Percentiles rank a stretch among this genome's conserved stretches.
Evolutionary conservation across 1,140 invertebrate species (phyloP).

Genomic region (Glomeris maerens): DNA sequence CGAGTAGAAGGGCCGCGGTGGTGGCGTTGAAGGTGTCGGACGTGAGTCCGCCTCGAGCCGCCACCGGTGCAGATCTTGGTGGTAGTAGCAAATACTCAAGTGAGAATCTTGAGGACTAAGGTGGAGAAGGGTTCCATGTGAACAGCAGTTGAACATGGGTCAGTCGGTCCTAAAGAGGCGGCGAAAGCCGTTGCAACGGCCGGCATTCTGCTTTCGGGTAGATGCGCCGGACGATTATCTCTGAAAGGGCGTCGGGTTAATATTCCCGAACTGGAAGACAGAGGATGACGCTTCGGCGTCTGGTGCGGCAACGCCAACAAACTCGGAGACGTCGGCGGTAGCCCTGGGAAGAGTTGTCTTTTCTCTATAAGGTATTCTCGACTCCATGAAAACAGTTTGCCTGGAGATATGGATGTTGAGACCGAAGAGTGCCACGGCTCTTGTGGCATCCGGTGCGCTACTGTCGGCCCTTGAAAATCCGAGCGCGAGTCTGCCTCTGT

Average conservation of each 20-base stretch:
- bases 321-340: slow-evolving; percentile 27
- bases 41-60: slow-evolving; percentile 25
- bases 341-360: slow-evolving; percentile 33
- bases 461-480: slow-evolving; percentile 33
- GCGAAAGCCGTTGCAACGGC: slow-evolving; percentile 21
- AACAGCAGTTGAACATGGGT: slow-evolving; percentile 32
- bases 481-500: slow-evolving; percentile 29
- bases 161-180: slow-evolving; percentile 27
- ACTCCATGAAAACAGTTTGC: slow-evolving; percentile 30
- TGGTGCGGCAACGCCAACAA: slow-evolving; percentile 33
- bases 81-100: slow-evolving; percentile 36
- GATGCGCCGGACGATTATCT: background rate
- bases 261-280: slow-evolving; percentile 34
- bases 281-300: slow-evolving; percentile 19
- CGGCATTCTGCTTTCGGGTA: background rate
- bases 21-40: slow-evolving; percentile 30
- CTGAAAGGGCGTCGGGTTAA: slow-evolving; percentile 39
- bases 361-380: slow-evolving; percentile 27
- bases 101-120: slow-evolving; percentile 32
- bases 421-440: slow-evolving; percentile 31
- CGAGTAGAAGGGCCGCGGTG: slow-evolving; percentile 34
- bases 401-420: slow-evolving; percentile 30
- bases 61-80: slow-evolving; percentile 31
- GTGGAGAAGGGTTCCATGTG: slow-evolving; percentile 32
- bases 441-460: slow-evolving; percentile 30